A percentile compares a stretch with the other conserved stretches of the same genome.
These are phyloP conservation scores for Adoxophyes honmai DNA, from an alignment of 1,140 invertebrate genomes.

Conservation along the genomic window DNA sequence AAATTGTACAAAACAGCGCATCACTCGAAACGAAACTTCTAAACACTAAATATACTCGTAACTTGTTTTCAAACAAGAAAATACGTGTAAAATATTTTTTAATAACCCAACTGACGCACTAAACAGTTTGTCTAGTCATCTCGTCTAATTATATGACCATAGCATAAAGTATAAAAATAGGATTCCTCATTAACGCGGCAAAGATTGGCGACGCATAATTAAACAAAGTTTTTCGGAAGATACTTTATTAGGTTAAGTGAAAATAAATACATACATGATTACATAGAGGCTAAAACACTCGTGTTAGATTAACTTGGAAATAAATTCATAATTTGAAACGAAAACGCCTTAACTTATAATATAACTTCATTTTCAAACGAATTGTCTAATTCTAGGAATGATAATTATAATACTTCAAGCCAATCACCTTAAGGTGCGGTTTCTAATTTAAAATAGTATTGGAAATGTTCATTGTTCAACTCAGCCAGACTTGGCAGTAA, in stretches of 20 bases:
- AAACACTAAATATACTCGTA: too few species aligned
- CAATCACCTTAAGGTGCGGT: conserved; percentile 16
- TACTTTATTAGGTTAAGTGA: conserved; percentile 7
- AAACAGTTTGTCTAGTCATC: too few species aligned
- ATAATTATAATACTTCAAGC: conserved; percentile 28
- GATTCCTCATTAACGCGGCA: neutral
- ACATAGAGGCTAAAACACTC: conserved; percentile 30
- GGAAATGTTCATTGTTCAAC: neutral
- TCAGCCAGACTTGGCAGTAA: conserved; percentile 11
- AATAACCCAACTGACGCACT: too few species aligned
- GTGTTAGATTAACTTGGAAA: neutral
- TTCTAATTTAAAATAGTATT: conserved; percentile 6
- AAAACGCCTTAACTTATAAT: conserved; percentile 21
- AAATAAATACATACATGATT: conserved; percentile 42
- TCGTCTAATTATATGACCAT: too few species aligned
- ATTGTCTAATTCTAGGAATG: conserved; percentile 27
- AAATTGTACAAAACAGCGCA: too few species aligned
- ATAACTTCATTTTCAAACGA: conserved; percentile 29
- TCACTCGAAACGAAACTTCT: too few species aligned
- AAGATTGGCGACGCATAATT: neutral
- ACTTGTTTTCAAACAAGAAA: too few species aligned
- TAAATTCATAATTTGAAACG: conserved; percentile 34
- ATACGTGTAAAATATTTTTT: too few species aligned
- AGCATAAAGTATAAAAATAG: neutral
- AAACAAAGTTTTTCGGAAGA: neutral